phyloP scores from a whole-genome alignment of 2,797 vertebrate genomes.

The Acanthis flammea region DNA sequence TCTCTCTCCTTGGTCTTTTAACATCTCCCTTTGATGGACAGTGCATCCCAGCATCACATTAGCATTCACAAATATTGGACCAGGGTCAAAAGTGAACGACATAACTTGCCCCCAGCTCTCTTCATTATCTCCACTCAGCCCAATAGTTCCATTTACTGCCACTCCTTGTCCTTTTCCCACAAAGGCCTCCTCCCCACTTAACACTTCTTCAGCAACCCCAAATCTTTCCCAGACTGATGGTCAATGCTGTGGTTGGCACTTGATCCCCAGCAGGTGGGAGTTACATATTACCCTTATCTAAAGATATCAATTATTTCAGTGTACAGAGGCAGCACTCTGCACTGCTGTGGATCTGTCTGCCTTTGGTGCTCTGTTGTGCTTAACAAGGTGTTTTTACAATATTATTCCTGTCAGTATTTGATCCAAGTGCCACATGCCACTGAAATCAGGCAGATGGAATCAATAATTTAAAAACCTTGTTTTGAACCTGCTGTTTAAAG shows the following conservation, averaged over 20 bases:
- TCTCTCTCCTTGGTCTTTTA: neutral
- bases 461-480: neutral
- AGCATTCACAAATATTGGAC: neutral
- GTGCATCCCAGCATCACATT: neutral
- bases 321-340: neutral
- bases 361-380: neutral
- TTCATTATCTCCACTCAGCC: neutral
- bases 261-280: neutral
- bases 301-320: neutral
- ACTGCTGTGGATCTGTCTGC: neutral
- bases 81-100: rapidly evolving
- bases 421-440: neutral
- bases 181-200: neutral
- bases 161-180: neutral
- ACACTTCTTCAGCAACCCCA: neutral
- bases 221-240: neutral
- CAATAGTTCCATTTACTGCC: neutral
- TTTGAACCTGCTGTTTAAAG: neutral
- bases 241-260: neutral
- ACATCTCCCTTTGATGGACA: neutral
- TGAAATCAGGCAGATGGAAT: neutral
- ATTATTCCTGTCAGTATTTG: neutral
- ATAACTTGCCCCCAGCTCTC: neutral
- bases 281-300: neutral
- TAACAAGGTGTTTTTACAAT: neutral